Conservation (phyloP, 2,888 invertebrate species). For the Apoderus coryli region DNA sequence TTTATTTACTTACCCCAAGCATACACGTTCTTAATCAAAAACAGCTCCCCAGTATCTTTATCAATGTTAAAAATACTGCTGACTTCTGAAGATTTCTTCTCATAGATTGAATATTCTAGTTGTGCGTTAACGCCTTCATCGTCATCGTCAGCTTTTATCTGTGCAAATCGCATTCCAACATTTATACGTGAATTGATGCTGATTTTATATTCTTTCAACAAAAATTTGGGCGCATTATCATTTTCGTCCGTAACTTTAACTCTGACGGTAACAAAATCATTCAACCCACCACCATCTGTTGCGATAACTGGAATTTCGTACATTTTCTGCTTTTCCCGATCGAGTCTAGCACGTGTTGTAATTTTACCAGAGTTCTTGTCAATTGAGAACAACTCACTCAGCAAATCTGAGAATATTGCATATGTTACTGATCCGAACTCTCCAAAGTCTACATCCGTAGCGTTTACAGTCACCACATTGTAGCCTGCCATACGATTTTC, state of each 20-base stretch:
- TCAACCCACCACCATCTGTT: conserved; percentile 65
- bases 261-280: conserved; percentile 59
- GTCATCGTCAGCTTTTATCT: conserved; percentile 54
- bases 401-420: conserved; percentile 58
- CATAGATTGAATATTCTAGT: conserved; percentile 65
- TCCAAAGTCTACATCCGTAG: conserved; percentile 70
- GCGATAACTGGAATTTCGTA: conserved; percentile 71
- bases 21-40: conserved; percentile 45
- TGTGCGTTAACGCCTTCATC: conserved; percentile 62
- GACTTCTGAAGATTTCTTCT: conserved; percentile 45
- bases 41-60: conserved; percentile 57
- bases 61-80: conserved; percentile 63
- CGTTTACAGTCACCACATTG: conserved; percentile 56
- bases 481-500: conserved; percentile 72
- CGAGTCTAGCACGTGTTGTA: conserved; percentile 44
- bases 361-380: conserved; percentile 59
- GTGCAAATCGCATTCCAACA: conserved; percentile 42
- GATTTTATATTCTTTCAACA: conserved; percentile 62
- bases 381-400: conserved; percentile 59
- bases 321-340: conserved; percentile 54
- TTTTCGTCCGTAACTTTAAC: conserved; percentile 73
- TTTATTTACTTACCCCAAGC: conserved; percentile 30
- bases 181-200: conserved; percentile 48
- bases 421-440: conserved; percentile 62
- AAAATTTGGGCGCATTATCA: conserved; percentile 68